Evolutionary conservation across 2,888 invertebrate species (phyloP).

Genomic region (Alcis repandata): DNA sequence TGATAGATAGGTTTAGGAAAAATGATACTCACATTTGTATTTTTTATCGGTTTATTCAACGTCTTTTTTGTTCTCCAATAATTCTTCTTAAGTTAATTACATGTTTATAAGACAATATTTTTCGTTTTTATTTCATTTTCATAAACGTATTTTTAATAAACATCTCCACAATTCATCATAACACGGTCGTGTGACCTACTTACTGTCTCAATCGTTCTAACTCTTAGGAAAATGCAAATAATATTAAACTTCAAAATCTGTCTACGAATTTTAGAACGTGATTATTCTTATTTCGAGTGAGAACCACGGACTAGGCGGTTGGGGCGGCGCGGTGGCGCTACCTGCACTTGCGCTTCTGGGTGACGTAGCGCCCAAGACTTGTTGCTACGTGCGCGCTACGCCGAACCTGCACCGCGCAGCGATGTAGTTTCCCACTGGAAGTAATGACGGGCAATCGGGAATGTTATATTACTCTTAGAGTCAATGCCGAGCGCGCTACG

Average conservation of each 20-base stretch:
- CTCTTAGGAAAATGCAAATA: conserved; percentile 86
- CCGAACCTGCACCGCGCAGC: background rate
- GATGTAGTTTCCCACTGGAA: background rate
- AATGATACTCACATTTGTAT: conserved; percentile 77
- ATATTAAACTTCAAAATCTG: conserved; percentile 84
- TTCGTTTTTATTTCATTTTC: conserved; percentile 86
- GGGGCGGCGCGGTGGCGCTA: conserved; percentile 50
- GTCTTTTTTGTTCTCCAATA: conserved; percentile 85
- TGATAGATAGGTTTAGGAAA: conserved; percentile 34
- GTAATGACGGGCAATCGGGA: background rate
- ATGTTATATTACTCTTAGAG: background rate
- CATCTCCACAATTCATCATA: conserved; percentile 85
- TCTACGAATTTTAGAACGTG: conserved; percentile 84
- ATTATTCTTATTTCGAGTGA: conserved; percentile 82
- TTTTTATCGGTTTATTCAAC: conserved; percentile 86
- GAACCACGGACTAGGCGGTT: conserved; percentile 75
- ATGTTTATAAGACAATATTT: conserved; percentile 86
- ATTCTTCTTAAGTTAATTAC: conserved; percentile 86
- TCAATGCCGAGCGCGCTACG: conserved; percentile 47
- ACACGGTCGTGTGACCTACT: conserved; percentile 86
- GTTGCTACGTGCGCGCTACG: background rate
- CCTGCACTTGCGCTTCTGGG: background rate
- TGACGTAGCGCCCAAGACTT: conserved; percentile 1
- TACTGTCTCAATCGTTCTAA: conserved; percentile 86
- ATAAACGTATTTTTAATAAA: conserved; percentile 86